Evolutionary conservation across 2,113 vertebrate genomes (phyloP).

Genomic region (Sarotherodon lohbergeri): DNA sequence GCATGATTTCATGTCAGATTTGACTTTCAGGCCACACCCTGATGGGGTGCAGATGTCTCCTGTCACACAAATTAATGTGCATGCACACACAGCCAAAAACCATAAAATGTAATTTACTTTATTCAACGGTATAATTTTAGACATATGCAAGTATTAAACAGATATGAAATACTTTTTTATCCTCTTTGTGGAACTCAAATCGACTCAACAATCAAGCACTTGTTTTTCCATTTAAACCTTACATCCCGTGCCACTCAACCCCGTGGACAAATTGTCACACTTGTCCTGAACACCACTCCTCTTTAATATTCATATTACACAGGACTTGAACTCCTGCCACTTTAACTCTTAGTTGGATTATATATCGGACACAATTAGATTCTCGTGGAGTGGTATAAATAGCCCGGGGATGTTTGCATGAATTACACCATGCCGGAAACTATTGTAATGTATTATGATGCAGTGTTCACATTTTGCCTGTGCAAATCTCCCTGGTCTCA

Average conservation of each 20-base stretch:
- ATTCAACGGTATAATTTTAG: neutral
- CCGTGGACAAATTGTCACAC: constrained; percentile 35
- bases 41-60: neutral
- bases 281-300: constrained; percentile 28
- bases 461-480: constrained; percentile 50
- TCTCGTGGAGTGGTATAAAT: constrained; percentile 62
- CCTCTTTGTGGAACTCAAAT: neutral
- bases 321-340: constrained; percentile 60
- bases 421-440: constrained; percentile 61
- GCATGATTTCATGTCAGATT: constrained; percentile 32
- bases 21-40: constrained; percentile 18
- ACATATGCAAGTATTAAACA: neutral
- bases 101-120: neutral
- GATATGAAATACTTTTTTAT: neutral
- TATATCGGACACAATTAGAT: constrained; percentile 72
- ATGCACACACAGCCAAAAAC: neutral
- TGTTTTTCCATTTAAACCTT: neutral
- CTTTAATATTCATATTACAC: constrained; percentile 67
- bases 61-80: neutral
- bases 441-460: constrained; percentile 64
- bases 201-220: neutral
- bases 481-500: constrained; percentile 61
- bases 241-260: neutral
- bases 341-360: constrained; percentile 69
- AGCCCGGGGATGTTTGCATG: constrained; percentile 71